Base-by-base conservation (phyloP, 2,113 vertebrate genomes). In the Dascyllus trimaculatus region DNA sequence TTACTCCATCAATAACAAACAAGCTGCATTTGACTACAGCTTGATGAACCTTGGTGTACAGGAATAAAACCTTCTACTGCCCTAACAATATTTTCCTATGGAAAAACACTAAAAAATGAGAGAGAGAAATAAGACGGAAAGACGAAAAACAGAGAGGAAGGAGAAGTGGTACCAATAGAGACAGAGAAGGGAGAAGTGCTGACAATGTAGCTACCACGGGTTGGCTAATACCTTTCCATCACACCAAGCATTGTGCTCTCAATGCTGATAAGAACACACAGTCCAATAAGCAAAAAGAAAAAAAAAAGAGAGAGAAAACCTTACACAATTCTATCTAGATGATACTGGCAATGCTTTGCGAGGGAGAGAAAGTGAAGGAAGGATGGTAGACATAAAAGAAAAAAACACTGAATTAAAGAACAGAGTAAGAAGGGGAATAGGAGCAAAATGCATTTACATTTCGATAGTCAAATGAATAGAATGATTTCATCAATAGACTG, bases 181-280 rank as follows among this genome's bases (percentile, higher is more conserved):
- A 85, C 76, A 80, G 85, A 76, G 60, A 66, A 46, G 76, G 58
- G 26, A 92, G 85, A 93, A 93, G 53, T 93, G 93, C 93, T 93
- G 93, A 93, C 93, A 88, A 83, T 68, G 91, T 88, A 87, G 89
- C 82, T 78, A 80, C 78, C 75, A 69, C 15, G 60, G 85, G 79
- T 86, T 89, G 90, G 89, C 86, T 92, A 90, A 91, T 92, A 93
- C 93, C 93, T 92, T 93, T 92, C 90, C 88, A 90, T 92, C 92
- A 92, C 89, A 91, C 85, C 83, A 54, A 88, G 90, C 92, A 91
- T 92, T 93, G 92, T 93, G 85, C 92, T 91, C 81, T 69, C 80
- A 56, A 78, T 84, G 86, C 93, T 92, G 93, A 93, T 93, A 93
- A 93, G 93, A 92, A 90, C 90, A 88, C 81, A 87, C 88, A 90